phyloP scores from a whole-genome alignment of 92 coral and sea anemone species.

The Zoanthus gigantus region DNA sequence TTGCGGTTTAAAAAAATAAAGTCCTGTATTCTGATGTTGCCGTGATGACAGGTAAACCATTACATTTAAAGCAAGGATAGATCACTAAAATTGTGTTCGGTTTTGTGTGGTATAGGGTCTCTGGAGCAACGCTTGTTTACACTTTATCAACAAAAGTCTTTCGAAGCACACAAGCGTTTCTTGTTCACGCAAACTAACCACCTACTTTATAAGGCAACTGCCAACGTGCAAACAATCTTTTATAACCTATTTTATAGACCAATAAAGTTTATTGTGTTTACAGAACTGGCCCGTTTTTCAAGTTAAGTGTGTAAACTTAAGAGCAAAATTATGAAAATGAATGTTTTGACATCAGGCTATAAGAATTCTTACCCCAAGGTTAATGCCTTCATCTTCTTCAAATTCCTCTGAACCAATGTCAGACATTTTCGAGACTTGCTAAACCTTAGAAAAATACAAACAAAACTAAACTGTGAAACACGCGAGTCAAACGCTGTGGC shows the following conservation, averaged over 20 bases:
- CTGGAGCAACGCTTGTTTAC: too few relatives aligned
- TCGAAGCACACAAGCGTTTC: too few relatives aligned
- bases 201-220: too few relatives aligned
- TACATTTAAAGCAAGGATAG: too few relatives aligned
- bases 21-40: too few relatives aligned
- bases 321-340: not conserved
- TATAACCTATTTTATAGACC: constrained; percentile 6
- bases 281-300: not conserved
- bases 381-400: constrained; percentile 94
- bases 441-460: not conserved
- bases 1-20: too few relatives aligned
- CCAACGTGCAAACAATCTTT: not conserved
- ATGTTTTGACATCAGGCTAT: not conserved
- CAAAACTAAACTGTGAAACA: constrained; percentile 13
- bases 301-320: constrained; percentile 28
- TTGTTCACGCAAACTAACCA: too few relatives aligned
- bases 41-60: too few relatives aligned
- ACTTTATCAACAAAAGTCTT: too few relatives aligned
- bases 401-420: constrained; percentile 96
- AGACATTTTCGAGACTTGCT: constrained; percentile 67
- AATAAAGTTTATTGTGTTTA: constrained; percentile 31
- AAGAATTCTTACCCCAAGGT: constrained; percentile 85
- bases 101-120: too few relatives aligned
- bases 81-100: too few relatives aligned
- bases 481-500: not conserved